Evolutionary conservation across 1,140 invertebrate species (phyloP).

Genomic region (Drosophila hydei): DNA sequence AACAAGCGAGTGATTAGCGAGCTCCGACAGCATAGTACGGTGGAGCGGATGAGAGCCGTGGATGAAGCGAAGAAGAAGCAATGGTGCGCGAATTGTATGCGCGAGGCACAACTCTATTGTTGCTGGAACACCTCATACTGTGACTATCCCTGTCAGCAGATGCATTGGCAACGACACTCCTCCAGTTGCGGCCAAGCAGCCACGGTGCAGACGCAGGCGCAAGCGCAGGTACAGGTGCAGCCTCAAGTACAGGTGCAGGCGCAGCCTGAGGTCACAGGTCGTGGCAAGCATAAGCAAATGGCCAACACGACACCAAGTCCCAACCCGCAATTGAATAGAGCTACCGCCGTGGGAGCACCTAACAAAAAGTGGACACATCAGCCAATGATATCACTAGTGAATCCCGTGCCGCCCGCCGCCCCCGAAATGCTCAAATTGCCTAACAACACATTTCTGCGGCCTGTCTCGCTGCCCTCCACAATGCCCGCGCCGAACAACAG

Average conservation of each 20-base stretch:
- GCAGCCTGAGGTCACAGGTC: background rate
- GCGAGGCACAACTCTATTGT: conserved; percentile 95
- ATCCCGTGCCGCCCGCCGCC: conserved; percentile 22
- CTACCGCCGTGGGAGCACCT: background rate
- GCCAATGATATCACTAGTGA: conserved; percentile 46
- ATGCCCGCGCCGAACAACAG: conserved; percentile 29
- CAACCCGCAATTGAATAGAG: conserved; percentile 15
- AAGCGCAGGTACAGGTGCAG: background rate
- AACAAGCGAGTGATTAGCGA: conserved; percentile 87
- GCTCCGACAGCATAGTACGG: conserved; percentile 86
- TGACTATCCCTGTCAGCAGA: conserved; percentile 91
- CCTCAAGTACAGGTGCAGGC: conserved; percentile 4
- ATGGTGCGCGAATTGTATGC: conserved; percentile 94
- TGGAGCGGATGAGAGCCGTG: conserved; percentile 88
- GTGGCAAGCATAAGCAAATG: conserved; percentile 21
- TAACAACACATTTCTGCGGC: conserved; percentile 56
- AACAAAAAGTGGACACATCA: conserved; percentile 51
- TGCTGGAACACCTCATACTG: conserved; percentile 98
- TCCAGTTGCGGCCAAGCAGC: conserved; percentile 55
- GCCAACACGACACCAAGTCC: background rate
- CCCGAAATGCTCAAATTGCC: conserved; percentile 63
- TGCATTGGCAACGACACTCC: conserved; percentile 88
- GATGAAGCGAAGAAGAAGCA: conserved; percentile 92
- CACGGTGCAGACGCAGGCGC: conserved; percentile 14
- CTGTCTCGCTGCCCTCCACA: conserved; percentile 55